Percentiles rank a stretch among this genome's conserved stretches.
These are phyloP conservation scores for Rutpela maculata DNA, from an alignment of 2,888 invertebrate species.

Conservation along the genomic window DNA sequence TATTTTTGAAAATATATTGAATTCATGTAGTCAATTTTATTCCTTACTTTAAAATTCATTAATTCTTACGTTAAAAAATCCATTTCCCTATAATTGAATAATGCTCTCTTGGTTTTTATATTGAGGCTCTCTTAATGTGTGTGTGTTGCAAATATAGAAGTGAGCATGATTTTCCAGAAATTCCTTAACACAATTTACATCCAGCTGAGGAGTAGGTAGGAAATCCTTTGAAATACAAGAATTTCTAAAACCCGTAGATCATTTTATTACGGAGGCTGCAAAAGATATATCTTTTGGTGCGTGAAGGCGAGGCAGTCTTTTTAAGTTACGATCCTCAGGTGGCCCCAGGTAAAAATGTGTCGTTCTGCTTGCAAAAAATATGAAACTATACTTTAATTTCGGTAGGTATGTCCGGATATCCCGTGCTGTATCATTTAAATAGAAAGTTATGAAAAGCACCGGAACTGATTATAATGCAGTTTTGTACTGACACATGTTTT, in stretches of 20 bases:
- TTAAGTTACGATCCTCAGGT: constrained; percentile 26
- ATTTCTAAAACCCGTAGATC: neutral
- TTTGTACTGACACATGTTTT: constrained; percentile 12
- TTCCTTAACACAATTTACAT: neutral
- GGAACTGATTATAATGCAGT: constrained; percentile 41
- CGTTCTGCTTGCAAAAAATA: constrained; percentile 27
- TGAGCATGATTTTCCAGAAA: neutral
- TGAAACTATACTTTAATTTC: constrained; percentile 25
- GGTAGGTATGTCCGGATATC: constrained; percentile 37
- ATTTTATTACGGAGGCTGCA: constrained; percentile 11
- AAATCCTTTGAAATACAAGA: constrained; percentile 21
- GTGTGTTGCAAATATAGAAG: neutral
- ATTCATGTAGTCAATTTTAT: no score
- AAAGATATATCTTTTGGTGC: constrained; percentile 20
- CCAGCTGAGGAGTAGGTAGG: constrained; percentile 30
- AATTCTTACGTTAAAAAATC: no score
- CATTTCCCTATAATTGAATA: no score
- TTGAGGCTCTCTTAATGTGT: neutral
- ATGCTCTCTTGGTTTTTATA: no score
- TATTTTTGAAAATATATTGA: no score
- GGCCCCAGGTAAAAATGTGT: constrained; percentile 34
- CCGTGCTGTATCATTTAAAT: constrained; percentile 30
- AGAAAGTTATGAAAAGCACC: constrained; percentile 34
- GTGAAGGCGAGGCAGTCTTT: constrained; percentile 32
- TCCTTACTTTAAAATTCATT: no score